Percentiles rank a stretch among this genome's conserved stretches.
phyloP scores from a whole-genome alignment of 2,888 invertebrate genomes.

The Diarsia mendica region DNA sequence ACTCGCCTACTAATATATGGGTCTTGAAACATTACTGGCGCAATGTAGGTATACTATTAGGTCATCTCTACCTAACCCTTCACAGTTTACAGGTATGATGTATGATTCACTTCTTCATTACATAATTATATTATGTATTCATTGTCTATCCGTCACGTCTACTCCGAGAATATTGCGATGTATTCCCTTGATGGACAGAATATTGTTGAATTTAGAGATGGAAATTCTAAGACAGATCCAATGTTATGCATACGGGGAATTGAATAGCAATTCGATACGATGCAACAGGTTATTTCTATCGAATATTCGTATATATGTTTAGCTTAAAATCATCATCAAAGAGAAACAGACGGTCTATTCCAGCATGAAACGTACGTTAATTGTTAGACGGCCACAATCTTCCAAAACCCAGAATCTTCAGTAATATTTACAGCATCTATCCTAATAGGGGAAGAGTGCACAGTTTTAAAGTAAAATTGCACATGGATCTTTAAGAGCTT shows the following conservation, averaged over 20 bases:
- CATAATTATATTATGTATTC: constrained; percentile 23
- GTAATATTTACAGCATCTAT: background rate
- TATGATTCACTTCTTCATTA: constrained; percentile 40
- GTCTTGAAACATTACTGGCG: background rate
- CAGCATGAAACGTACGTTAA: background rate
- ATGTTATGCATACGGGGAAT: constrained; percentile 22
- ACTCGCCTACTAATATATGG: background rate
- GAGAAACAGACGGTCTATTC: background rate
- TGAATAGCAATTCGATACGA: constrained; percentile 27
- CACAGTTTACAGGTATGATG: background rate
- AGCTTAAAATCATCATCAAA: background rate
- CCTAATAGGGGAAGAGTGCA: background rate
- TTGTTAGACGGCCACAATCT: background rate
- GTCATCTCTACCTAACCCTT: background rate
- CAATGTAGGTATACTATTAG: background rate
- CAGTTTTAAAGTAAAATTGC: background rate
- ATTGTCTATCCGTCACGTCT: constrained; percentile 31
- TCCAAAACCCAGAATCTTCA: background rate
- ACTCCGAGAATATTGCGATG: constrained; percentile 25
- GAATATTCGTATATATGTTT: background rate
- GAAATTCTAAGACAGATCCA: constrained; percentile 24
- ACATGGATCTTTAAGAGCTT: background rate
- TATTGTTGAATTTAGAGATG: constrained; percentile 34
- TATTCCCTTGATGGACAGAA: constrained; percentile 27
- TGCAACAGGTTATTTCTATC: constrained; percentile 9